A percentile compares a stretch with the other conserved stretches of the same genome.
Conservation (phyloP, 2,888 invertebrate genomes). For the Stenodema calcarata region DNA sequence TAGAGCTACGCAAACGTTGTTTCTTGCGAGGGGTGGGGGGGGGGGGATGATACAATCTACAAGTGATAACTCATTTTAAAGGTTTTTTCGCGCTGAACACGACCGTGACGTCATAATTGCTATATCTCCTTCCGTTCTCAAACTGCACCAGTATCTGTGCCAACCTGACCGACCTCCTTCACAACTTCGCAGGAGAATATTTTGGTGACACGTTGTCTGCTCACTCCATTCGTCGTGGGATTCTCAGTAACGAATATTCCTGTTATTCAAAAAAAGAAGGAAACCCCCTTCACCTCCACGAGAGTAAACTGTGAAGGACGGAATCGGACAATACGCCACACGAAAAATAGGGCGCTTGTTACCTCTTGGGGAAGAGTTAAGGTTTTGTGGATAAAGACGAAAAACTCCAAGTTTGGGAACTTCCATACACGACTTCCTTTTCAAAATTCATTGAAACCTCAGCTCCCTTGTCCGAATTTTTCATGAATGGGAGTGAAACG, state of each 20-base stretch:
- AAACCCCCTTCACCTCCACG: not conserved
- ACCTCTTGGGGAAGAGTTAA: not conserved
- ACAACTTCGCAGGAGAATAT: not conserved
- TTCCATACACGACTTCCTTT: constrained; percentile 9
- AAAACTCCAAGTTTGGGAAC: not conserved
- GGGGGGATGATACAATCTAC: no score
- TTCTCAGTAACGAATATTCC: not conserved
- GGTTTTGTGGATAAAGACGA: not conserved
- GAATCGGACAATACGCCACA: not conserved
- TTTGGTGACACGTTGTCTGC: not conserved
- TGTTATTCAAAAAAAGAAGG: not conserved
- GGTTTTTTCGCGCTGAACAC: no score
- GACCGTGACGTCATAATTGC: no score
- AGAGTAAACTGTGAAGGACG: not conserved
- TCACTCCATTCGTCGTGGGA: not conserved
- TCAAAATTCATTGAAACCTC: constrained; percentile 13
- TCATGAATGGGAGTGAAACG: constrained; percentile 1
- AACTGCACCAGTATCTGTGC: no score
- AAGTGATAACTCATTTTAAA: no score
- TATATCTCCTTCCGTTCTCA: no score
- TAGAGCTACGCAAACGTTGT: no score
- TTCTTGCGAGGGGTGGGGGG: no score
- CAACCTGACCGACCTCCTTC: no score
- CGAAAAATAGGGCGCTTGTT: not conserved
- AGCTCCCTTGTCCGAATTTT: not conserved